Percentiles rank a stretch among this genome's conserved stretches.
Evolutionary conservation across 2,888 invertebrate genomes (phyloP).

Genomic region (Myopa testacea): DNA sequence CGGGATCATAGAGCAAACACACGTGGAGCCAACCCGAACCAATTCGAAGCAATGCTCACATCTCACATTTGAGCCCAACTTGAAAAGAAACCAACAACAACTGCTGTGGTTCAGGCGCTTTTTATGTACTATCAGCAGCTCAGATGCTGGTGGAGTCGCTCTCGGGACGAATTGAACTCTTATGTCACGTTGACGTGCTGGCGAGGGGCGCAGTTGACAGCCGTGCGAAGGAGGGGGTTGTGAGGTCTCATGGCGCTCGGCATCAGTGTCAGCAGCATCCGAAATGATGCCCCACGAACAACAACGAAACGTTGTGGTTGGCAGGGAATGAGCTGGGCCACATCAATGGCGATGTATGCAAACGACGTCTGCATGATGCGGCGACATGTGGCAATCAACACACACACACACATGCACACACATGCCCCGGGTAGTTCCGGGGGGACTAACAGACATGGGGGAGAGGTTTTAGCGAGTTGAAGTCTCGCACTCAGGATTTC

Average conservation of each 20-base stretch:
- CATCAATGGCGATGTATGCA: not conserved
- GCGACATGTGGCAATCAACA: not conserved
- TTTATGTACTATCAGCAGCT: not conserved
- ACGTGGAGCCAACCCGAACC: not conserved
- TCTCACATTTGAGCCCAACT: too few relatives aligned
- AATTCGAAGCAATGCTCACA: not conserved
- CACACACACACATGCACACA: not conserved
- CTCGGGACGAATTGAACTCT: not conserved
- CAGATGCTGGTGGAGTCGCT: too few relatives aligned
- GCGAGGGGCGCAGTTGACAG: not conserved
- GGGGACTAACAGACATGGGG: too few relatives aligned
- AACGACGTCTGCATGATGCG: conserved; percentile 3
- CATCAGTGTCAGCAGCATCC: not conserved
- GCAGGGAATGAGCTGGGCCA: not conserved
- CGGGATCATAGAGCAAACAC: not conserved
- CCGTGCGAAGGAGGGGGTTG: not conserved
- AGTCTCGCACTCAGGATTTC: too few relatives aligned
- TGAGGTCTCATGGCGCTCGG: not conserved
- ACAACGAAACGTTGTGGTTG: not conserved
- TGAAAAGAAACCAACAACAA: not conserved
- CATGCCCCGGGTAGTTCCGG: too few relatives aligned
- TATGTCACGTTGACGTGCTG: not conserved
- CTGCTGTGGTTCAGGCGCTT: not conserved
- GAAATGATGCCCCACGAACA: not conserved
- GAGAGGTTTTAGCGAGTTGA: too few relatives aligned